Conservation (phyloP, 2,797 vertebrate genomes). For the Manis javanica region DNA sequence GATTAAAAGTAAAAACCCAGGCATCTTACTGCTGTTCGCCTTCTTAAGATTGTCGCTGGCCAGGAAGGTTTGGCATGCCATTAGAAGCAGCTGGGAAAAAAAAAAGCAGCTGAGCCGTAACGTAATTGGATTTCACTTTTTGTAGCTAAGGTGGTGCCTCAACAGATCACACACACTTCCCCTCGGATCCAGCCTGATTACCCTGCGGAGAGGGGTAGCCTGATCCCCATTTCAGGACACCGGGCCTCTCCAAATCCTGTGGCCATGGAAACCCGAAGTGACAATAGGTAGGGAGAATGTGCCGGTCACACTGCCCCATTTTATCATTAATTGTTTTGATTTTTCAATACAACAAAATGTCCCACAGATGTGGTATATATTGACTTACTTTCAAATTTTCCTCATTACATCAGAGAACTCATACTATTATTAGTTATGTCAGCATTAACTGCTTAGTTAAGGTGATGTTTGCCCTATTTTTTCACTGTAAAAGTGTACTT, state of each 20-base stretch:
- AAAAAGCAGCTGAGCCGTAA: not conserved
- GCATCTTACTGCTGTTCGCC: not conserved
- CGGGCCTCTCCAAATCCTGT: conserved; percentile 97
- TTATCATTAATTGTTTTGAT: not conserved
- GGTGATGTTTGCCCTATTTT: not conserved
- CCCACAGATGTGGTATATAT: not conserved
- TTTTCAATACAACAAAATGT: conserved; percentile 11
- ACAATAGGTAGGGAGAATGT: conserved; percentile 91
- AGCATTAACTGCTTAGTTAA: not conserved
- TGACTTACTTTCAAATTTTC: conserved; percentile 33
- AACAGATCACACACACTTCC: conserved; percentile 97
- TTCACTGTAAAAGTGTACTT: not conserved
- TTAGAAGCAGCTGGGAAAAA: not conserved
- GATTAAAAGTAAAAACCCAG: not conserved
- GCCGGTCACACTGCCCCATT: not conserved
- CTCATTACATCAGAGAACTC: not conserved
- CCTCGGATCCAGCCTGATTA: conserved; percentile 97
- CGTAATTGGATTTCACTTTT: not conserved
- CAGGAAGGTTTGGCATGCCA: not conserved
- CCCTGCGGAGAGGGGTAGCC: conserved; percentile 93
- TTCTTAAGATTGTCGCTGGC: not conserved
- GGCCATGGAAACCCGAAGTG: conserved; percentile 96
- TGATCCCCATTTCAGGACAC: conserved; percentile 96
- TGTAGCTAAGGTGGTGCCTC: conserved; percentile 98
- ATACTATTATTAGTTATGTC: not conserved